These are phyloP conservation scores for Anguilla marmorata DNA, from an alignment of 2,797 vertebrate genomes.

Conservation along the genomic window DNA sequence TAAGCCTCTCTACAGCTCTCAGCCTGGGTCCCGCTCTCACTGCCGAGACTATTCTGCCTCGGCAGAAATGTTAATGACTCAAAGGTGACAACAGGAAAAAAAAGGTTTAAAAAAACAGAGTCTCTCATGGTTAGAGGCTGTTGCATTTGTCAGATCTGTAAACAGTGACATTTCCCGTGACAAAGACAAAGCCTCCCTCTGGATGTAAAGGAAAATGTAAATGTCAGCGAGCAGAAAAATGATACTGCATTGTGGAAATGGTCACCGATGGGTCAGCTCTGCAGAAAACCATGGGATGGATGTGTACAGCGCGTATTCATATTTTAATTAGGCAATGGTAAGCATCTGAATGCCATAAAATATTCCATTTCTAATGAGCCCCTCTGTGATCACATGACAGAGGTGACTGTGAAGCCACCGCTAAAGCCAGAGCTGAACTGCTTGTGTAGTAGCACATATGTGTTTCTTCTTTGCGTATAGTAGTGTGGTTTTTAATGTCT, in stretches of 20 bases:
- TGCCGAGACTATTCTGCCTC: not conserved
- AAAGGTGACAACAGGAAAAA: constrained; percentile 2
- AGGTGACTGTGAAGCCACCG: not conserved
- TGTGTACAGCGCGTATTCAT: not conserved
- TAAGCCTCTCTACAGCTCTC: not conserved
- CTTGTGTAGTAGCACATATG: not conserved
- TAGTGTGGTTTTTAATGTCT: too few species aligned
- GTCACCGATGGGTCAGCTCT: not conserved
- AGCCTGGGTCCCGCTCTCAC: not conserved
- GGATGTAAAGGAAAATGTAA: constrained; percentile 2
- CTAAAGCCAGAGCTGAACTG: not conserved
- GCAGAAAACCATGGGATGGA: not conserved
- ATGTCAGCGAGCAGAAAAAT: not conserved
- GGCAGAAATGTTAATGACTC: constrained; percentile 12
- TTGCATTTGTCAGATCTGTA: not conserved
- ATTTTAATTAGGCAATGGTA: not conserved
- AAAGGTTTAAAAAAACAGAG: not conserved
- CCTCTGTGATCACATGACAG: not conserved
- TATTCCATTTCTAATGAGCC: not conserved
- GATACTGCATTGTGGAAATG: not conserved
- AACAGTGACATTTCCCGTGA: constrained; percentile 25
- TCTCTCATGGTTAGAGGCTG: not conserved
- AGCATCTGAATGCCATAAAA: not conserved
- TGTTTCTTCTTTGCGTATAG: not conserved
- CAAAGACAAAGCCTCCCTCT: not conserved